Evolutionary conservation across 2,888 invertebrate species (phyloP), one percentile per base, ranked within the genome.

Genomic region (Lepas anatifera): DNA sequence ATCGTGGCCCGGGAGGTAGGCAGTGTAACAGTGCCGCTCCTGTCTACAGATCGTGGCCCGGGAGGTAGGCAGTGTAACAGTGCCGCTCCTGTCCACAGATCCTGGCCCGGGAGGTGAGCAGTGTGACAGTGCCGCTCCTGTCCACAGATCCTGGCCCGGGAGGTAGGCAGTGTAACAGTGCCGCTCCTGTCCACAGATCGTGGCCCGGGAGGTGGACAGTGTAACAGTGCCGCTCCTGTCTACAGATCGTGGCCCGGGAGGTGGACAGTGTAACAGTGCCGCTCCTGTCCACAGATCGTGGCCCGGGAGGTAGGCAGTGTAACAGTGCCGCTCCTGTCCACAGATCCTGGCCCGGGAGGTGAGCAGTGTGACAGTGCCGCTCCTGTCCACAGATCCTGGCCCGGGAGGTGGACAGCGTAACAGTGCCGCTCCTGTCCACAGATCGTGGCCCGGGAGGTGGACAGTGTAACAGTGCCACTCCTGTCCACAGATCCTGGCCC

Each of bases 1-100:
- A 87, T 93, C 68, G 91, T 93, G 8, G 93, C 92, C 0, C 83
- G 93, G 6, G 93, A 94, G 80, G 87, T 86, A 68, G 86, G 84
- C 68, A 73, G 71, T 7, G 89, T n/a, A n/a, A n/a, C n/a, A n/a
- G n/a, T 89, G 0, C 84, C 84, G 35, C 90, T 90, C 0, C 92
- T 92, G 2, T 92, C 92, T 73, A 87, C 92, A 39, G 39, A 13
- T 39, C 8, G 86, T 91, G 0, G 94, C 94, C 0, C 83, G 87
- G 71, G 82, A 94, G 75, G 87, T 90, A 0, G 89, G 89, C 81
- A 86, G 90, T 8, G 84, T 88, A n/a, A 89, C 92, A 0, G 86
- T 93, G 70, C 86, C 86, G 0, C 87, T 94, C 2, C 90, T 91
- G 16, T 91, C 91, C 32, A 90, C 88, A 2, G 86, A 89, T 75